A percentile compares a stretch with the other conserved stretches of the same genome.
Conservation (phyloP, 37 sponge, comb jelly and placozoan genomes). For the Halisarca cf. caerulea region DNA sequence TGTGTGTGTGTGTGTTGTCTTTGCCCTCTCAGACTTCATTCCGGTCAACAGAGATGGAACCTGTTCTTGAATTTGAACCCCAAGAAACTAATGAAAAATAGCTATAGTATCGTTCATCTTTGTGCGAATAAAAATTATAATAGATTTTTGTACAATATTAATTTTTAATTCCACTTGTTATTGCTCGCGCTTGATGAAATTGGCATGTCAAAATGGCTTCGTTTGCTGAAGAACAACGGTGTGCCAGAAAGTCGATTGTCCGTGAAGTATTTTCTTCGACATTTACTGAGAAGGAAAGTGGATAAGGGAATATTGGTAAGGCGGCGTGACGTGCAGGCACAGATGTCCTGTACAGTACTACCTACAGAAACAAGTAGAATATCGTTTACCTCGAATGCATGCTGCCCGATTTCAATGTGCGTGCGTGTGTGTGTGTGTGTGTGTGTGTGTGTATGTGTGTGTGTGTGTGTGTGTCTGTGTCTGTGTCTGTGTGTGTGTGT, state of each 20-base stretch:
- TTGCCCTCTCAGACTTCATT: background rate
- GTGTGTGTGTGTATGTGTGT: too few relatives aligned
- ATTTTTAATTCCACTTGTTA: too few relatives aligned
- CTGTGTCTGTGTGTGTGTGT: too few relatives aligned
- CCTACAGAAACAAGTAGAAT: too few relatives aligned
- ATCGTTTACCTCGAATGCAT: too few relatives aligned
- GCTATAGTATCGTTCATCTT: too few relatives aligned
- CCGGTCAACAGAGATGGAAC: background rate
- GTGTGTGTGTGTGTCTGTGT: too few relatives aligned
- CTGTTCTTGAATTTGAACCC: slow-evolving; percentile 12
- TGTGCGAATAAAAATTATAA: too few relatives aligned
- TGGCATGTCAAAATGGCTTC: background rate
- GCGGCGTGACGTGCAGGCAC: too few relatives aligned
- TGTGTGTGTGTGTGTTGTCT: background rate
- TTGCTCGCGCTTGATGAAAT: background rate
- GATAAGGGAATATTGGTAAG: background rate
- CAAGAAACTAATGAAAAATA: background rate
- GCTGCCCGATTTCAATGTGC: background rate
- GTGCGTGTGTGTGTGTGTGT: background rate
- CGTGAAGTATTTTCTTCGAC: slow-evolving; percentile 17
- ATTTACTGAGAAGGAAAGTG: background rate
- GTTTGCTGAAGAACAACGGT: background rate
- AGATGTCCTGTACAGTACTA: too few relatives aligned
- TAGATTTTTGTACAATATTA: too few relatives aligned
- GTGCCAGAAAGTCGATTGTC: slow-evolving; percentile 5